Percentiles rank a stretch among this genome's conserved stretches.
Evolutionary conservation across 2,797 vertebrate species (phyloP).

Genomic region (Carduelis carduelis): DNA sequence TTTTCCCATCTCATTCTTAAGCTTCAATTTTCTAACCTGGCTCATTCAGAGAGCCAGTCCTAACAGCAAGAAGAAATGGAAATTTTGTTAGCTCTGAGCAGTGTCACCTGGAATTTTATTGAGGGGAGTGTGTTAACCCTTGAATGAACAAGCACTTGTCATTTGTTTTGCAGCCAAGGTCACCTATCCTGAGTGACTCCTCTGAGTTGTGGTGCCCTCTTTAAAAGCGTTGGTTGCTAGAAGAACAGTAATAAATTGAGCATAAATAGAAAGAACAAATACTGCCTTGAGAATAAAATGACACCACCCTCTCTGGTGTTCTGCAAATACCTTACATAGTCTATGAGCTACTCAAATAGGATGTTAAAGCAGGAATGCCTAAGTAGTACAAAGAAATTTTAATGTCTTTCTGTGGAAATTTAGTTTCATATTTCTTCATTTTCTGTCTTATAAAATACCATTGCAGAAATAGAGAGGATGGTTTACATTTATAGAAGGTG

Average conservation of each 20-base stretch:
- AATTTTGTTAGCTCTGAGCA: background rate
- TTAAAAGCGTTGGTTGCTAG: background rate
- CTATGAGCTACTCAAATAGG: background rate
- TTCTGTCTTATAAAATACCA: background rate
- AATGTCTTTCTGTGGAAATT: slow-evolving; percentile 10
- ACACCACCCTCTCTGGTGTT: background rate
- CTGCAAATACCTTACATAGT: background rate
- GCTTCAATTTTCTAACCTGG: background rate
- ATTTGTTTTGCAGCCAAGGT: background rate
- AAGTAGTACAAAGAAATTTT: background rate
- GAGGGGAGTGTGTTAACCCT: background rate
- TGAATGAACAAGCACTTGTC: background rate
- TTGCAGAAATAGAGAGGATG: background rate
- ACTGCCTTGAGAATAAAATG: background rate
- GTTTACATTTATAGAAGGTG: slow-evolving; percentile 31
- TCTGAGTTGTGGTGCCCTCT: background rate
- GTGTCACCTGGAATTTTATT: background rate
- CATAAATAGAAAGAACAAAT: background rate
- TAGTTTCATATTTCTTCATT: slow-evolving; percentile 1
- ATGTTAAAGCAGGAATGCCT: background rate
- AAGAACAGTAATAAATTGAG: background rate
- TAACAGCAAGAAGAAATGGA: background rate
- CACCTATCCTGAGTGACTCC: background rate
- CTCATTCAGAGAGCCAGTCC: background rate
- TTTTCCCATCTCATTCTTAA: background rate